Percentiles rank a stretch among this genome's conserved stretches.
Conservation (phyloP, 2,797 vertebrate genomes). For the Rachycentron canadum region DNA sequence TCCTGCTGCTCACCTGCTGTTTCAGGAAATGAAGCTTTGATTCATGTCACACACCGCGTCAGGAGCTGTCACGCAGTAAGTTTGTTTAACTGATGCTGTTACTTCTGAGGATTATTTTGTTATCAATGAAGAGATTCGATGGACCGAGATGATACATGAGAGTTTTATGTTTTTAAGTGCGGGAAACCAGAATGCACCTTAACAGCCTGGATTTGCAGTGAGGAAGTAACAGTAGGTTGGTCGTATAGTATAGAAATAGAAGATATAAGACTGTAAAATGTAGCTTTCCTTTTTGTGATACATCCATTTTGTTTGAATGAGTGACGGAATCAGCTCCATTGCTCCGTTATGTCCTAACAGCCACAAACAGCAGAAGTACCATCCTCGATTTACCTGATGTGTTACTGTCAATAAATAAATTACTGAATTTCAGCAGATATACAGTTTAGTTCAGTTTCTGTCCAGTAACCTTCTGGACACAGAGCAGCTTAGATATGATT, state of each 20-base stretch:
- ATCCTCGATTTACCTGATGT: not conserved
- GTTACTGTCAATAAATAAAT: not conserved
- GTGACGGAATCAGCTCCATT: not conserved
- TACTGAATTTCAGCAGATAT: not conserved
- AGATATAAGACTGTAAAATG: not conserved
- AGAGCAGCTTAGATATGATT: not conserved
- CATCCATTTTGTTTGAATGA: not conserved
- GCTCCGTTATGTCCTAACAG: not conserved
- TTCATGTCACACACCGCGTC: conserved; percentile 1
- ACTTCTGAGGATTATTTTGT: not conserved
- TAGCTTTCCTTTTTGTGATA: not conserved
- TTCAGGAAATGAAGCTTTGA: conserved; percentile 71
- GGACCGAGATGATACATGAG: not conserved
- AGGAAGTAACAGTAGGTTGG: not conserved
- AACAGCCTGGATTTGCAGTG: rapidly evolving
- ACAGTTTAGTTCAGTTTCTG: not conserved
- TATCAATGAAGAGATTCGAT: not conserved
- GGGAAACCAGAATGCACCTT: not conserved
- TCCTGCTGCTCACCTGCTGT: conserved; percentile 54
- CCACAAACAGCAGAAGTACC: too few species aligned
- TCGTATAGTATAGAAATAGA: not conserved
- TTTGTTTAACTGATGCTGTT: conserved; percentile 28
- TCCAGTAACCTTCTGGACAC: not conserved
- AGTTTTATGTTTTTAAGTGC: not conserved
- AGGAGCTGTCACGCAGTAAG: conserved; percentile 55